Evolutionary conservation across 2,888 invertebrate species (phyloP).

Genomic region (Plebejus anna): DNA sequence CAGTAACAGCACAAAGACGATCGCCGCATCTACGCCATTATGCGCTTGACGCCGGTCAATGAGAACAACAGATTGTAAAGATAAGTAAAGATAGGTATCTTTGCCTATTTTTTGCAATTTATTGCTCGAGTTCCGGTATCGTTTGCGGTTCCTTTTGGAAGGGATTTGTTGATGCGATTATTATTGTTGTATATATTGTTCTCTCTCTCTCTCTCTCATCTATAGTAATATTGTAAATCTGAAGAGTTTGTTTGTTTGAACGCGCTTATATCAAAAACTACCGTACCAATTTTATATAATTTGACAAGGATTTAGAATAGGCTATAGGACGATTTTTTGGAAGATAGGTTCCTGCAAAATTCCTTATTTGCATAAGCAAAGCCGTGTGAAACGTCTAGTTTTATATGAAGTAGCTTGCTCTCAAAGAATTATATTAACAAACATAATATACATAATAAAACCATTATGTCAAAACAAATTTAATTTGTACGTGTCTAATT

Average conservation of each 20-base stretch:
- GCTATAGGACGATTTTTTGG: too few species aligned
- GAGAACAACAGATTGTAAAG: conserved; percentile 60
- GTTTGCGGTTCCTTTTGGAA: not conserved
- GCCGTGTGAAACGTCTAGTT: too few species aligned
- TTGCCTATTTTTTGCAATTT: conserved; percentile 30
- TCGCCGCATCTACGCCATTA: conserved; percentile 74
- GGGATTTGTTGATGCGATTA: not conserved
- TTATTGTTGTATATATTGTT: too few species aligned
- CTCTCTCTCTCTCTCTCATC: too few species aligned
- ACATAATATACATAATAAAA: conserved; percentile 20
- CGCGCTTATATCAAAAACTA: too few species aligned
- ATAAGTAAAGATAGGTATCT: conserved; percentile 39
- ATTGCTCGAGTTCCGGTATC: conserved; percentile 32
- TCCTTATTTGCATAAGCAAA: too few species aligned
- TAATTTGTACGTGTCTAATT: conserved; percentile 22
- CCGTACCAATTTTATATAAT: too few species aligned
- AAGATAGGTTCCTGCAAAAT: too few species aligned
- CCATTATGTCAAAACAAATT: conserved; percentile 16
- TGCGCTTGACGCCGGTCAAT: conserved; percentile 62
- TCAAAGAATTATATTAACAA: not conserved
- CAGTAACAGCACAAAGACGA: conserved; percentile 66
- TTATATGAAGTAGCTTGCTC: not conserved
- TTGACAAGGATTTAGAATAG: too few species aligned
- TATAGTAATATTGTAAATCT: not conserved
- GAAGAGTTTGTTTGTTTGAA: not conserved